Evolutionary conservation across 2,113 vertebrate genomes (phyloP).

Genomic region (Oncorhynchus nerka): DNA sequence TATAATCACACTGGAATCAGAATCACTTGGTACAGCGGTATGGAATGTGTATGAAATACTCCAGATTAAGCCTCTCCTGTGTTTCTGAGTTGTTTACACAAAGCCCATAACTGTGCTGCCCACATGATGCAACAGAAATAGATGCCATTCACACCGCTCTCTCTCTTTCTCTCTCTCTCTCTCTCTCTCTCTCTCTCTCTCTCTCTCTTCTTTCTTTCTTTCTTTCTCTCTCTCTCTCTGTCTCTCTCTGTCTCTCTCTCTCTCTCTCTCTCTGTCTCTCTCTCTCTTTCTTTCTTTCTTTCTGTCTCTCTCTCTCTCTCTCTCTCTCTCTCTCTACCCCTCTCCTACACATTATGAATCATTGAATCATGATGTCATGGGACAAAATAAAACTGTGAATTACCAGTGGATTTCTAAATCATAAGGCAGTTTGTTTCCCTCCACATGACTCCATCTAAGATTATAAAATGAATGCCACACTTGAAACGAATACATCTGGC

Average conservation of each 20-base stretch:
- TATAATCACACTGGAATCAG: conserved; percentile 25
- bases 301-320: conserved; percentile 21
- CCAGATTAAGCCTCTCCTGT: conserved; percentile 14
- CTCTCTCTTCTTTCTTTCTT: neutral
- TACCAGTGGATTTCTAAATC: conserved; percentile 43
- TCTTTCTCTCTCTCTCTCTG: neutral
- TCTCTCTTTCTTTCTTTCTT: too few species aligned
- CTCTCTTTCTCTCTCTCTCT: conserved; percentile 21
- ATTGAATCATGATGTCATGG: conserved; percentile 58
- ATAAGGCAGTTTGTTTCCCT: conserved; percentile 23
- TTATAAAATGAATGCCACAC: neutral
- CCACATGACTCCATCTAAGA: neutral
- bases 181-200: conserved; percentile 27
- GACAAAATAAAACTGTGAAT: conserved; percentile 63
- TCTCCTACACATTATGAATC: conserved; percentile 54
- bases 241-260: too few species aligned
- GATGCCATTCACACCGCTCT: conserved; percentile 57
- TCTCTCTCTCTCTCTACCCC: conserved; percentile 21
- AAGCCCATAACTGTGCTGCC: conserved; percentile 48
- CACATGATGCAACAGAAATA: conserved; percentile 65
- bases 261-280: too few species aligned
- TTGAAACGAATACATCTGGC: neutral
- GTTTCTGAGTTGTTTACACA: conserved; percentile 54
- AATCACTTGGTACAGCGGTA: conserved; percentile 13
- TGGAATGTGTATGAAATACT: conserved; percentile 18